These are phyloP conservation scores for Odontocerum albicorne DNA, from an alignment of 2,888 invertebrate species.

Conservation along the genomic window DNA sequence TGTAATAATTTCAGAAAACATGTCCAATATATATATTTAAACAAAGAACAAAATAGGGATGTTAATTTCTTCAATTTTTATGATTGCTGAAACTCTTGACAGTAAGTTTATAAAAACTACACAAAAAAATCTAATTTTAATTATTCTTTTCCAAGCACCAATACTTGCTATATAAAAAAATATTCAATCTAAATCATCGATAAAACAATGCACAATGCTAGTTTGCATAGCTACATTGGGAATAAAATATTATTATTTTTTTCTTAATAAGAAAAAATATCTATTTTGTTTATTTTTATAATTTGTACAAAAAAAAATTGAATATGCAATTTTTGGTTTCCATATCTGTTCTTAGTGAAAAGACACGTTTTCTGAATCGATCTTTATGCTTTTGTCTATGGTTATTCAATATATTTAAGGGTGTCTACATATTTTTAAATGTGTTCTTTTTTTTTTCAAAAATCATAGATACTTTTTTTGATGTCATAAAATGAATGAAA, in stretches of 20 bases:
- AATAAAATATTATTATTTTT: neutral
- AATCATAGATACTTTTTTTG: slow-evolving; percentile 16
- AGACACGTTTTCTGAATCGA: slow-evolving; percentile 86
- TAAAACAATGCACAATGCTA: slow-evolving; percentile 2
- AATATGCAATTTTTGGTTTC: slow-evolving; percentile 34
- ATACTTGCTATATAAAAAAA: slow-evolving; percentile 8
- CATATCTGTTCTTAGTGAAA: slow-evolving; percentile 64
- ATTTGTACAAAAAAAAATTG: slow-evolving; percentile 1
- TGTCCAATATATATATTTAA: too few species aligned
- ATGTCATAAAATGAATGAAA: slow-evolving; percentile 6
- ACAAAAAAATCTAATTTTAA: slow-evolving; percentile 5
- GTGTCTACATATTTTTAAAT: slow-evolving; percentile 15
- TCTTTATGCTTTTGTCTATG: slow-evolving; percentile 9
- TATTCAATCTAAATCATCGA: slow-evolving; percentile 6
- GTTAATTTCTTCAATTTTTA: slow-evolving; percentile 26
- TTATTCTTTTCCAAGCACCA: slow-evolving; percentile 5
- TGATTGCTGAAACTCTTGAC: slow-evolving; percentile 29
- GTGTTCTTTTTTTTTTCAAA: slow-evolving; percentile 14
- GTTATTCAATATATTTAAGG: neutral
- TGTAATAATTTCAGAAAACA: slow-evolving; percentile 2
- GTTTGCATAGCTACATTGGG: slow-evolving; percentile 3
- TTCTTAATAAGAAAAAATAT: too few species aligned
- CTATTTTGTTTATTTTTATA: slow-evolving; percentile 6
- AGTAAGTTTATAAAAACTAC: slow-evolving; percentile 4
- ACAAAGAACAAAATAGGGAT: too few species aligned